phyloP scores from a whole-genome alignment of 2,797 vertebrate genomes.

The Poliocrania exsul region DNA sequence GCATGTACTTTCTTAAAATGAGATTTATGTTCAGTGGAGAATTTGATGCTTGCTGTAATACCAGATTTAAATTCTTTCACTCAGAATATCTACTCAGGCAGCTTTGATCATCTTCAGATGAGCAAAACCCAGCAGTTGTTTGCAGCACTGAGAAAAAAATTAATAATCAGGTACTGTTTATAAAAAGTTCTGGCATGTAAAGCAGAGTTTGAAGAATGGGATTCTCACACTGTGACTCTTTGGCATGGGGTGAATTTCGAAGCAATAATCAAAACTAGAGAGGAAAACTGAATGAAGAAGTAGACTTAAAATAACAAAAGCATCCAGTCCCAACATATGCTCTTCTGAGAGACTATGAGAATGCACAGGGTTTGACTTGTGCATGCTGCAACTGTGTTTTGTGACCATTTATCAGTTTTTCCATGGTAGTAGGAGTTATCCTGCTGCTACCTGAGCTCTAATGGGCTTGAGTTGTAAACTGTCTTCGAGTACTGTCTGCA shows the following conservation, averaged over 20 bases:
- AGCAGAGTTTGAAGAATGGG: not conserved
- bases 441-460: not conserved
- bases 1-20: not conserved
- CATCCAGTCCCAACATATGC: not conserved
- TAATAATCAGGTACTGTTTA: not conserved
- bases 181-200: not conserved
- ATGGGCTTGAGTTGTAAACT: not conserved
- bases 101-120: not conserved
- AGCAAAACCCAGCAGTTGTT: not conserved
- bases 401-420: not conserved
- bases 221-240: not conserved
- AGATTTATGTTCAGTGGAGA: not conserved
- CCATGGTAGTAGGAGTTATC: not conserved
- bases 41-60: not conserved
- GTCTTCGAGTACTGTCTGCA: not conserved
- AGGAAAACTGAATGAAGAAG: not conserved
- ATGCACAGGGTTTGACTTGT: not conserved
- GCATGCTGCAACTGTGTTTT: not conserved
- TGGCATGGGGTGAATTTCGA: not conserved
- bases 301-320: not conserved
- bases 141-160: not conserved
- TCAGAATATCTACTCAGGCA: not conserved
- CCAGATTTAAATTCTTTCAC: not conserved
- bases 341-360: not conserved
- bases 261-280: not conserved